Conservation (phyloP, 2,888 invertebrate species). For the Sabellastarte sp. region DNA sequence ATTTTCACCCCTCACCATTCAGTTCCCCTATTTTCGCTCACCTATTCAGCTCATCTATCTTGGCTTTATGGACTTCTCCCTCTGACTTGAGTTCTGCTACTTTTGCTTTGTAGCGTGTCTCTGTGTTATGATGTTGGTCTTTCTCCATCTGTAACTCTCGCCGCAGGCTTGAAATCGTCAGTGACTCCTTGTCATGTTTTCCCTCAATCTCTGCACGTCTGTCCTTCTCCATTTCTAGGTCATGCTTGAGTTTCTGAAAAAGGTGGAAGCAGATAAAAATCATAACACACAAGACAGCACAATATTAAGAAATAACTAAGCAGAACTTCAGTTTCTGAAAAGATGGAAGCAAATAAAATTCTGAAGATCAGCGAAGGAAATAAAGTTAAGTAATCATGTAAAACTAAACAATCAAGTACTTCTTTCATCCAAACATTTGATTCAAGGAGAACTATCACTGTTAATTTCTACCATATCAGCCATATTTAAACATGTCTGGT, state of each 20-base stretch:
- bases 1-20: too few relatives aligned
- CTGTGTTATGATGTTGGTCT: slow-evolving; percentile 29
- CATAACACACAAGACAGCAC: neutral
- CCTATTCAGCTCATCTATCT: slow-evolving; percentile 21
- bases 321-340: too few relatives aligned
- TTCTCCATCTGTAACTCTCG: slow-evolving; percentile 40
- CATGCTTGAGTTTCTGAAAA: slow-evolving; percentile 17
- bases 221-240: slow-evolving; percentile 38
- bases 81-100: slow-evolving; percentile 26
- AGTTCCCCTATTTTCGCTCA: too few relatives aligned
- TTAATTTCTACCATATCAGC: too few relatives aligned
- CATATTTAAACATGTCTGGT: too few relatives aligned
- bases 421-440: too few relatives aligned
- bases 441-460: too few relatives aligned
- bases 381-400: too few relatives aligned
- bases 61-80: slow-evolving; percentile 27
- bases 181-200: slow-evolving; percentile 36
- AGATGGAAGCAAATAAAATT: too few relatives aligned
- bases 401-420: too few relatives aligned
- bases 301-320: neutral
- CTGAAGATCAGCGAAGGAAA: too few relatives aligned
- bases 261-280: neutral
- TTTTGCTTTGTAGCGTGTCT: slow-evolving; percentile 24
- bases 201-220: slow-evolving; percentile 34
- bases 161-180: slow-evolving; percentile 32